A percentile compares a stretch with the other conserved stretches of the same genome.
Evolutionary conservation across 1,140 invertebrate genomes (phyloP).

Genomic region (Sitobion miscanthi): DNA sequence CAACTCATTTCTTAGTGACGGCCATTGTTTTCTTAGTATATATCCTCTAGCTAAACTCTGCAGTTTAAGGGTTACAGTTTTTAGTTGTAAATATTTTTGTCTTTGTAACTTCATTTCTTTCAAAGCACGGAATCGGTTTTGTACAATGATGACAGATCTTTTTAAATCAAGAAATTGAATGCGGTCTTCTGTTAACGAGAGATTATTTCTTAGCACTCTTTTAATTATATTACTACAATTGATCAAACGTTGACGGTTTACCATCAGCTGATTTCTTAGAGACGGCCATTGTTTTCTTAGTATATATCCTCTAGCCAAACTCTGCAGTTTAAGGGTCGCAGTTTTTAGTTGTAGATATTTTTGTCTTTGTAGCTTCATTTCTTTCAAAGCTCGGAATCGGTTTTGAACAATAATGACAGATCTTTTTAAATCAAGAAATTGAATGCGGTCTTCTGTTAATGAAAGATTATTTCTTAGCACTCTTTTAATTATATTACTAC

Average conservation of each 20-base stretch:
- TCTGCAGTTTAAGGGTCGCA: not conserved
- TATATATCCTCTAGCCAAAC: constrained; percentile 19
- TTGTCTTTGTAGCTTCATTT: not conserved
- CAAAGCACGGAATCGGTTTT: constrained; percentile 64
- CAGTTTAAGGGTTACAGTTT: not conserved
- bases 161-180: constrained; percentile 58
- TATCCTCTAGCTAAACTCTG: constrained; percentile 60
- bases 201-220: not conserved
- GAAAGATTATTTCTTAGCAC: constrained; percentile 57
- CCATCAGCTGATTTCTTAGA: not conserved
- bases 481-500: constrained; percentile 67
- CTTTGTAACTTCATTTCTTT: constrained; percentile 62
- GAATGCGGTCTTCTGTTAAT: not conserved
- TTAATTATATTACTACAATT: constrained; percentile 14
- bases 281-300: constrained; percentile 43
- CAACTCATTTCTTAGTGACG: constrained; percentile 60
- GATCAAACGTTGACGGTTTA: constrained; percentile 63
- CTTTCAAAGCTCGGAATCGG: constrained; percentile 40
- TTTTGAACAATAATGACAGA: constrained; percentile 61
- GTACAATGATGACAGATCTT: constrained; percentile 63
- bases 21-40: constrained; percentile 60
- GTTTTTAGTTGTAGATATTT: not conserved
- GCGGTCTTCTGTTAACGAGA: not conserved
- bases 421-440: constrained; percentile 60
- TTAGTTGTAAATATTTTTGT: constrained; percentile 63